These are phyloP conservation scores for Cyprinodon variegatus DNA, from an alignment of 2,113 vertebrate species.

Conservation along the genomic window DNA sequence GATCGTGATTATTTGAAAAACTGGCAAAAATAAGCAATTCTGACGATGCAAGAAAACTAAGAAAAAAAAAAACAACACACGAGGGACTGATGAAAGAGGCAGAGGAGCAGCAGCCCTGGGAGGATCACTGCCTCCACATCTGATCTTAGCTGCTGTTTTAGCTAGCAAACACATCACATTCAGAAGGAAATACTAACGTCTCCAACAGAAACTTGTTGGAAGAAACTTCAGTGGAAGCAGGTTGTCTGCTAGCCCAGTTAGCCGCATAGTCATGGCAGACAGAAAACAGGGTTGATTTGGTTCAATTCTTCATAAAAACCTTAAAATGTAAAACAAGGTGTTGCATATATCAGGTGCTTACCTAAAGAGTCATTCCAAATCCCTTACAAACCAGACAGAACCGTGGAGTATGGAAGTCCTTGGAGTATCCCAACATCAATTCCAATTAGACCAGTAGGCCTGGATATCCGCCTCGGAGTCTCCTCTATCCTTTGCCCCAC, in stretches of 20 bases:
- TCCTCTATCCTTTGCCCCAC: constrained; percentile 84
- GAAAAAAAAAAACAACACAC: constrained; percentile 73
- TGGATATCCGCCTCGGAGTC: constrained; percentile 87
- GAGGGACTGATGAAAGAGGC: constrained; percentile 58
- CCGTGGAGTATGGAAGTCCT: constrained; percentile 58
- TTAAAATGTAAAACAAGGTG: not conserved
- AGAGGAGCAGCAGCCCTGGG: constrained; percentile 34
- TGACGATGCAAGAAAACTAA: constrained; percentile 16
- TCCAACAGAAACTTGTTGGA: constrained; percentile 22
- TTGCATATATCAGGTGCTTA: constrained; percentile 62
- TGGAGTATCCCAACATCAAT: constrained; percentile 79
- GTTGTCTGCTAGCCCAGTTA: constrained; percentile 55
- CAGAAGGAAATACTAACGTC: constrained; percentile 12
- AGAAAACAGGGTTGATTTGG: constrained; percentile 50
- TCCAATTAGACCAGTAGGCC: constrained; percentile 83
- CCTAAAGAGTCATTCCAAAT: constrained; percentile 81
- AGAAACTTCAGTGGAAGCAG: constrained; percentile 43
- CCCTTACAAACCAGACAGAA: constrained; percentile 56
- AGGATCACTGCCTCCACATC: not conserved
- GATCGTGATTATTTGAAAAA: not conserved
- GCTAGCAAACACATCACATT: constrained; percentile 3
- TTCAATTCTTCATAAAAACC: constrained; percentile 21
- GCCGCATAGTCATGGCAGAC: constrained; percentile 38
- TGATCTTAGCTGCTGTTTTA: not conserved
- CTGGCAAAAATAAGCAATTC: not conserved